Evolutionary conservation across 2,797 vertebrate species (phyloP).

Genomic region (Hipposideros larvatus): DNA sequence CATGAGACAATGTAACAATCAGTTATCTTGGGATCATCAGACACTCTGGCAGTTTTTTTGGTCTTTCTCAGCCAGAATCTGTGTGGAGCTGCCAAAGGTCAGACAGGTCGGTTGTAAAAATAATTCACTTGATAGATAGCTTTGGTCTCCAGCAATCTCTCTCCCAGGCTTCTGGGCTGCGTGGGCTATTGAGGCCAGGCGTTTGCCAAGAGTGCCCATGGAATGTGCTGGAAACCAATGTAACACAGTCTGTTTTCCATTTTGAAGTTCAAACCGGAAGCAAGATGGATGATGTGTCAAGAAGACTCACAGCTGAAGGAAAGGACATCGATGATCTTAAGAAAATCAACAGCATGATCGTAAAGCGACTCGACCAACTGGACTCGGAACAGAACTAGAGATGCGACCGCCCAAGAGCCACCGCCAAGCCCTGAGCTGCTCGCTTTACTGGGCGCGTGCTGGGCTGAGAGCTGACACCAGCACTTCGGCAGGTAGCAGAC

Average conservation of each 20-base stretch:
- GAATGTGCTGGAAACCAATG: not conserved
- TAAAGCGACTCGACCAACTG: constrained; percentile 85
- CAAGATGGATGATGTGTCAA: constrained; percentile 87
- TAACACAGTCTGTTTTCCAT: constrained; percentile 75
- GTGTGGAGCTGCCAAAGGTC: not conserved
- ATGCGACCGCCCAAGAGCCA: not conserved
- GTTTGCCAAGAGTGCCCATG: not conserved
- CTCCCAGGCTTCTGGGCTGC: not conserved
- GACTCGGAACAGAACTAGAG: constrained; percentile 75
- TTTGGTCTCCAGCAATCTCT: not conserved
- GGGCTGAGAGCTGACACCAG: not conserved
- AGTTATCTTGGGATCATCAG: not conserved
- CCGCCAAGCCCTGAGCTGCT: not conserved
- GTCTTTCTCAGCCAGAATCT: not conserved
- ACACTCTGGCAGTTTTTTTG: not conserved
- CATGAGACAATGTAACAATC: not conserved
- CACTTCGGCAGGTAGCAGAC: not conserved
- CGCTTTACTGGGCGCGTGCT: too few relatives aligned
- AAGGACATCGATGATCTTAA: constrained; percentile 88
- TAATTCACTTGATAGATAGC: not conserved
- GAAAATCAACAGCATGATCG: constrained; percentile 87
- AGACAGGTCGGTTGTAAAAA: not conserved
- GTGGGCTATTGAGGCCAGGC: not conserved
- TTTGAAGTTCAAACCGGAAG: constrained; percentile 89
- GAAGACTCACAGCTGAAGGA: constrained; percentile 85